Evolutionary conservation across 2,113 vertebrate species (phyloP), one percentile per base, ranked within the genome.

Genomic region (Chiloscyllium plagiosum): DNA sequence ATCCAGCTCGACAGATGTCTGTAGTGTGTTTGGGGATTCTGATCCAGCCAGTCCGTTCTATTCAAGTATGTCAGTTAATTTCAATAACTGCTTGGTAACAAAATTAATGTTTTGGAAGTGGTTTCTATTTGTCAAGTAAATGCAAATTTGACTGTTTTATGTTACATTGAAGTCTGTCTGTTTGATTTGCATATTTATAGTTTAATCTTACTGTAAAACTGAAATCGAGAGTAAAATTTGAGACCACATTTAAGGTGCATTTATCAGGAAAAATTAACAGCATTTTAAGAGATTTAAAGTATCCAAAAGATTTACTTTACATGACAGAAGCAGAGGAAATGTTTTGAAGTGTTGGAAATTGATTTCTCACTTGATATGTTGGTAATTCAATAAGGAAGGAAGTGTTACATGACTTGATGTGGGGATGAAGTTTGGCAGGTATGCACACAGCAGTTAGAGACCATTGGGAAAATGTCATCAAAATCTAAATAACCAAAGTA

Each of bases 21-120:
- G 99, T 97, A 99, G 99, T 0, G 99, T 99, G 0, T 99, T 99
- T 56, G 96, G 96, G 24, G 99, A 99, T 96, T 99, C 99, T 0
- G 98, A 98, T 20, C 98, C 98, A 94, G 98, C 98, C 72, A 99
- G 98, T 96, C 99, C 99, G 65, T 99, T 99, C 96, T 98, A 99
- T 96, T 98, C 99, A 97, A 98, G 99, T 99, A 98, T 13, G 98
- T 98, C 96, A 80, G 96, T 89, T 37, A 89, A 50, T 65, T 85
- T 96, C 66, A 4, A 29, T 52, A 37, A 89, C 80, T 29, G 24
- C 29, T 70, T 50, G 69, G 69, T 37, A 69, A 76, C 94, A 95
- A 50, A 95, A 95, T 29, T 37, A 65, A 47, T 20, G 33, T 56
- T 33, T 26, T n/a, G 26, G 29, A 96, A 65, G 26, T 85, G 42